Base-by-base conservation (phyloP, 2,113 vertebrate genomes). In the Glaucomys volans region DNA sequence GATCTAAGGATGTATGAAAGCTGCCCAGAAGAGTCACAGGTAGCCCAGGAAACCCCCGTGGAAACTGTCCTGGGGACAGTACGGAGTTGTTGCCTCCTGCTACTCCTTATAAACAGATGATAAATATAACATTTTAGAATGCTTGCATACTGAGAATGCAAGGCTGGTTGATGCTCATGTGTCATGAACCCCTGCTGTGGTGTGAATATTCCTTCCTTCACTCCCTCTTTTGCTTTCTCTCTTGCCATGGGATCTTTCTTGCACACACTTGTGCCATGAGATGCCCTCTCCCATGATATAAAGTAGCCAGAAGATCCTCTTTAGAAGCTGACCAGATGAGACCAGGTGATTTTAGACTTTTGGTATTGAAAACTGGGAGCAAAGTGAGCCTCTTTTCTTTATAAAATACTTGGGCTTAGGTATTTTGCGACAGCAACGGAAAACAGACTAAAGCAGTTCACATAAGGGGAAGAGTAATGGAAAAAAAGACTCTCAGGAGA, bases 1-100 rank as follows among this genome's bases (percentile, higher is more conserved):
- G 6, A 28, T 18, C 24, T 2, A 42, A 57, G 3, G 18, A 3
- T 54, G 9, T 18, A 8, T 28, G 17, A 26, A 2, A 4, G 2
- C 2, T 57, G 6, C 14, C 17, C 0, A 64, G 80, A 47, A 47
- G 20, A 16, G 0, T 20, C 35, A 66, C 20, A 84, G 9, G 0
- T 8, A 3, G 6, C 24, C 54, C 2, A 37, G 11, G 64, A 67
- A 84, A 24, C 0, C 14, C 20, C 1, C 2, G 12, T 30, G 8
- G 16, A 71, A n/a, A 64, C 0, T 11, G 5, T 40, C 40, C 30
- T 30, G 2, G 0, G 17, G 57, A 44, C 4, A 40, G 11, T 42
- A 74, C 26, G 9, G 13, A 86, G 24, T 3, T 30, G 40, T 20
- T 1, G 13, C 9, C n/a, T 57, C 69, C 42, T 18, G 1, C 35